phyloP scores from a whole-genome alignment of 2,797 vertebrate genomes.

The Scleropages formosus region DNA sequence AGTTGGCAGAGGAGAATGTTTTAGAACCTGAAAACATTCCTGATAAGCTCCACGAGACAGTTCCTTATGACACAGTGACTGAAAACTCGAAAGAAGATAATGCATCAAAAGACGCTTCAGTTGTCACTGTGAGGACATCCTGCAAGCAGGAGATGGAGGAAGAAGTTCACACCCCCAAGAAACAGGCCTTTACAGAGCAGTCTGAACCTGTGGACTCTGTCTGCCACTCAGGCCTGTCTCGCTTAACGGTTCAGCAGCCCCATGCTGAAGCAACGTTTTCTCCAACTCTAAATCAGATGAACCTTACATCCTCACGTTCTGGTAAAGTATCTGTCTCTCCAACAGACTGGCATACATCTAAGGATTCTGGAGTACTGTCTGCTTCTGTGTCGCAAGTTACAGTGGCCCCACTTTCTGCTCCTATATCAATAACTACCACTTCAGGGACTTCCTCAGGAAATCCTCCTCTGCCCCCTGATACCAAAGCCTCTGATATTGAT shows the following conservation, averaged over 20 bases:
- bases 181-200: constrained; percentile 57
- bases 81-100: constrained; percentile 44
- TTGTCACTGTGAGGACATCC: constrained; percentile 65
- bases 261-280: constrained; percentile 63
- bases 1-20: constrained; percentile 58
- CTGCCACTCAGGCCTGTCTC: constrained; percentile 49
- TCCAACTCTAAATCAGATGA: constrained; percentile 59
- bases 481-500: constrained; percentile 77
- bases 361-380: constrained; percentile 70
- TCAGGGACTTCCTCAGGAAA: constrained; percentile 57
- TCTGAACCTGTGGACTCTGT: constrained; percentile 55
- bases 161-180: constrained; percentile 46
- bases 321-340: constrained; percentile 62
- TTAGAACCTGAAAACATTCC: constrained; percentile 57
- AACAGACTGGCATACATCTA: constrained; percentile 81
- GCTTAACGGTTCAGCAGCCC: constrained; percentile 56
- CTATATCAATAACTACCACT: constrained; percentile 13
- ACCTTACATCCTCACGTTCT: constrained; percentile 64
- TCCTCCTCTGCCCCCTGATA: constrained; percentile 72
- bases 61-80: constrained; percentile 45
- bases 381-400: constrained; percentile 68
- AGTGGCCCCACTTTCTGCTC: constrained; percentile 38
- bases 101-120: constrained; percentile 46
- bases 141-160: constrained; percentile 62
- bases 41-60: constrained; percentile 45